Evolutionary conservation across 2,888 invertebrate species (phyloP).

Genomic region (Rutpela maculata): DNA sequence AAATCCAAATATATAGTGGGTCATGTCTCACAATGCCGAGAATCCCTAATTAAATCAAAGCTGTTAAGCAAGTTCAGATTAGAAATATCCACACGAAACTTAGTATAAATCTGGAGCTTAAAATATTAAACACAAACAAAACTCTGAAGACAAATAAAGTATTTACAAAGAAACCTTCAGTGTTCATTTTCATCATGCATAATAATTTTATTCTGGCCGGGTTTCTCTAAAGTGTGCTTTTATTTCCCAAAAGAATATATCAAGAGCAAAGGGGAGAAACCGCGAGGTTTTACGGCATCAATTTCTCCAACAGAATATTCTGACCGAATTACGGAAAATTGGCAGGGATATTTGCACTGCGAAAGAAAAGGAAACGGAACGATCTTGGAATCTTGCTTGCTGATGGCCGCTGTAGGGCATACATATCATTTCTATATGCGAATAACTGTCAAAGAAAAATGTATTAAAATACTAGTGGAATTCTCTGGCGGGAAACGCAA

Average conservation of each 20-base stretch:
- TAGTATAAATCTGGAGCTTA: background rate
- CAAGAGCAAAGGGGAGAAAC: constrained; percentile 5
- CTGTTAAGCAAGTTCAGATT: background rate
- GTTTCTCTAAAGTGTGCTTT: constrained; percentile 20
- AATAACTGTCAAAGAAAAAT: constrained; percentile 26
- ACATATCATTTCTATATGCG: constrained; percentile 20
- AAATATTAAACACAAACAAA: constrained; percentile 32
- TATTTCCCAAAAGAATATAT: constrained; percentile 31
- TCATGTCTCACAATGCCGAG: background rate
- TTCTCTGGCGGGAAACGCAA: constrained; percentile 1
- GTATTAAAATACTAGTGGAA: constrained; percentile 5
- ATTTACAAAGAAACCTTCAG: constrained; percentile 13
- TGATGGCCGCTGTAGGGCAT: background rate
- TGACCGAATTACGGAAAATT: constrained; percentile 21
- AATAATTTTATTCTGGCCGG: constrained; percentile 18
- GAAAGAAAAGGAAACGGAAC: background rate
- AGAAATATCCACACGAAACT: constrained; percentile 9
- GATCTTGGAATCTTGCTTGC: background rate
- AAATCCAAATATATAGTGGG: background rate
- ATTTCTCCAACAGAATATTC: background rate
- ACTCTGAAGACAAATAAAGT: constrained; percentile 17
- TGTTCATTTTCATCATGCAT: constrained; percentile 32
- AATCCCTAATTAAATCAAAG: constrained; percentile 20
- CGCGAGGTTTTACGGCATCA: constrained; percentile 1
- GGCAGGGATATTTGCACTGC: constrained; percentile 16